phyloP scores from a whole-genome alignment of 2,888 invertebrate genomes.

The Geotrupes spiniger region DNA sequence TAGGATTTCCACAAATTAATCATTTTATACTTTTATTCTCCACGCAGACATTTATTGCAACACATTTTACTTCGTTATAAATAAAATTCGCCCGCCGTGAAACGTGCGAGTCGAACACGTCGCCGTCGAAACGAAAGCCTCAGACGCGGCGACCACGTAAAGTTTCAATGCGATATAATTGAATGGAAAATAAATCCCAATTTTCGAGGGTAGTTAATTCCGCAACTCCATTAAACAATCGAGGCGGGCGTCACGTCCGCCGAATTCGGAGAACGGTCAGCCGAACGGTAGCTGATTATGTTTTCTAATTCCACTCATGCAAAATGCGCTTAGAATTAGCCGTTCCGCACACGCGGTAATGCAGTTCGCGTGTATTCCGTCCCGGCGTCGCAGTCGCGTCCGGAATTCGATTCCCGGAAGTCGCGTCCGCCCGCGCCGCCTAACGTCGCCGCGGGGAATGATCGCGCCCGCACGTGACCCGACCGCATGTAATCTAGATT shows the following conservation, averaged over 20 bases:
- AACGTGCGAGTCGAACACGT: no score
- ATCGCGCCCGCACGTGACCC: conserved; percentile 31
- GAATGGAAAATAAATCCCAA: no score
- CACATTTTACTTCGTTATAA: no score
- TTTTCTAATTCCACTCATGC: background rate
- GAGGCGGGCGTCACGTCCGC: background rate
- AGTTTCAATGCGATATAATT: no score
- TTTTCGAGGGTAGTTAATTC: no score
- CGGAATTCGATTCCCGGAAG: conserved; percentile 30
- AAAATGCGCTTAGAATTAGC: conserved; percentile 5
- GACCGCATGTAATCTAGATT: conserved; percentile 29
- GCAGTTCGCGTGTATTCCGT: conserved; percentile 33
- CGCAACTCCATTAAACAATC: conserved; percentile 3
- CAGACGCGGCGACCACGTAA: no score
- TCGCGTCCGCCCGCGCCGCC: conserved; percentile 29
- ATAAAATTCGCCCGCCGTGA: no score
- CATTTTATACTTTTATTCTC: no score
- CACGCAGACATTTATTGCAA: no score
- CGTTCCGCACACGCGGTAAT: conserved; percentile 25
- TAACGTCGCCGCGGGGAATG: conserved; percentile 31
- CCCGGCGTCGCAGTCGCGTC: conserved; percentile 24
- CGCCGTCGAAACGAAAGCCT: no score
- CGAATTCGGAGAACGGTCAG: conserved; percentile 2
- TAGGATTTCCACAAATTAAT: no score
- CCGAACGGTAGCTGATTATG: background rate